Conservation (phyloP, 2,797 vertebrate genomes). For the Coilia nasus region DNA sequence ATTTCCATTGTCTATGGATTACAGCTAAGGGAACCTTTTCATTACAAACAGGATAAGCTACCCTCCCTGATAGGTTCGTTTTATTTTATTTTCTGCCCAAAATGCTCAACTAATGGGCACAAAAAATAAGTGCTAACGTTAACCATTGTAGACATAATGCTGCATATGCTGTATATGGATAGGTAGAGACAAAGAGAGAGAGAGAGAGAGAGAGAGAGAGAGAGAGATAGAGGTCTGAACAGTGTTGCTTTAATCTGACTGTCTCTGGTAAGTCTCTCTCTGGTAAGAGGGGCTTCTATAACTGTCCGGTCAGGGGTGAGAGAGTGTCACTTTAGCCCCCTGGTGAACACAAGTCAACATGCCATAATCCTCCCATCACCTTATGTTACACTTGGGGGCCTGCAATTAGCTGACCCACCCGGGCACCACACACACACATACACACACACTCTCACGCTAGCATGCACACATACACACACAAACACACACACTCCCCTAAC, state of each 20-base stretch:
- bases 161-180: slow-evolving; percentile 23
- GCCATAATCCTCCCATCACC: slow-evolving; percentile 72
- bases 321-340: slow-evolving; percentile 70
- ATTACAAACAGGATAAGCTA: slow-evolving; percentile 54
- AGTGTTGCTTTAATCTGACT: slow-evolving; percentile 10
- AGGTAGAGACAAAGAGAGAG: background rate
- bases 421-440: slow-evolving; percentile 50
- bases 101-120: slow-evolving; percentile 47
- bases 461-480: slow-evolving; percentile 2
- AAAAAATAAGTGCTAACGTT: background rate
- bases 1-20: slow-evolving; percentile 25
- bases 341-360: slow-evolving; percentile 75
- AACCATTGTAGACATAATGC: background rate
- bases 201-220: background rate
- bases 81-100: slow-evolving; percentile 65
- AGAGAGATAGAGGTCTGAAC: slow-evolving; percentile 44
- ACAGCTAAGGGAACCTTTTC: slow-evolving; percentile 63
- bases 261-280: background rate
- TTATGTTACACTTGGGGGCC: slow-evolving; percentile 75
- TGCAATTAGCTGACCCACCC: slow-evolving; percentile 67
- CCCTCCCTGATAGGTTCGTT: slow-evolving; percentile 37
- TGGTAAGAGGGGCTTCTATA: slow-evolving; percentile 56
- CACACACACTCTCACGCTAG: background rate
- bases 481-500: too few species aligned
- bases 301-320: slow-evolving; percentile 66